Evolutionary conservation across 1,140 invertebrate species (phyloP), one percentile per base, ranked within the genome.

Genomic region (Formica selysi): DNA sequence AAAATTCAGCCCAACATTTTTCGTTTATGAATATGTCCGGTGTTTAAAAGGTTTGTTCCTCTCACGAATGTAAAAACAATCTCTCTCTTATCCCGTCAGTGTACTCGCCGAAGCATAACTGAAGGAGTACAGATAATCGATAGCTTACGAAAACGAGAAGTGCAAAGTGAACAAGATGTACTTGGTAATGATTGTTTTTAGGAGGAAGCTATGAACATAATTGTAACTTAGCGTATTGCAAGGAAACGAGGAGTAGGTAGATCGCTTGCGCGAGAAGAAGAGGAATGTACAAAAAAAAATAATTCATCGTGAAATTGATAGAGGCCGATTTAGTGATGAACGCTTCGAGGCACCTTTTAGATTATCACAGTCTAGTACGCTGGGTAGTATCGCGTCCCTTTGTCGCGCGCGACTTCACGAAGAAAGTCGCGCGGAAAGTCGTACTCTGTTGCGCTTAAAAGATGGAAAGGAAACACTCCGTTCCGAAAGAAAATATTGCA

Each of bases 341-440:
- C 80, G 91, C 92, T 94, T 93, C 92, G 91, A 93, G 92, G 89
- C 87, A 92, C 89, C 88, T 76, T 89, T 91, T 87, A 91, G 86
- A 91, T 92, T 90, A 87, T 91, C 86, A 89, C 94, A 93, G 92
- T 94, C 94, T 95, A 94, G 95, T 95, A 95, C 94, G 95, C 93
- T 95, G 95, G 95, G 89, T 89, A 89, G 7, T 38, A 38, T 85
- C 76, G 65, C 67, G 61, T 81, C 62, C 68, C 67, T 76, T 87
- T 71, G 85, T 83, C 68, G 84, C 48, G 86, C 86, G 51, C 54
- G 73, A 61, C 74, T 73, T 48, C 29, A 51, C 4, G 48, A 80
- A 76, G 59, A 68, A 83, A 41, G 29, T 64, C 61, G 65, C 38
- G 44, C 29, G 67, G 7, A 59, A 68, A 62, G 29, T 36, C 44